Evolutionary conservation across 2,888 invertebrate genomes (phyloP), one percentile per base, ranked within the genome.

Genomic region (Luperina testacea): DNA sequence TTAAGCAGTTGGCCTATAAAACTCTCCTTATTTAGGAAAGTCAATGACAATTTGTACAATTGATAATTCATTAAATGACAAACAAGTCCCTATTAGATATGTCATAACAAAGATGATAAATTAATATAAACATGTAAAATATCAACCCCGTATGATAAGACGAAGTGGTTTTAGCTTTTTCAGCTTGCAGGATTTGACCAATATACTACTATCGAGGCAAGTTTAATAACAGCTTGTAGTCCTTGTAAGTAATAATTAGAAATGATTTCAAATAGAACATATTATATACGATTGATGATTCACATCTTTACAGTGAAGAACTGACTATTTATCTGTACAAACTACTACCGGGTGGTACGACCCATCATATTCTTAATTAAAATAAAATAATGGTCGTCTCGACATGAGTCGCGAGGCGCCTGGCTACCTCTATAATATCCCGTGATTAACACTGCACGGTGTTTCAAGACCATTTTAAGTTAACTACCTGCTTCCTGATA

Each of bases 391-490:
- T 84, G 77, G 72, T 73, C 64, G 92, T 92, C 93, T 92, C 92
- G 93, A 92, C 59, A 59, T 32, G 63, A 51, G 65, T 72, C 64
- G 70, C 75, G 82, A 87, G 93, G 93, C 94, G 93, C 93, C 94
- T 90, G 89, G 77, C 85, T 73, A 82, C 78, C 76, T 80, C 87
- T 83, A 82, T 89, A 88, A 90, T 89, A 88, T 81, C 83, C 81
- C 82, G 78, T 87, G 90, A 91, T 91, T 92, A 90, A 88, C 86
- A 88, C 90, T 88, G 90, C 91, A 88, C 83, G 87, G 45, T 70
- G 82, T 82, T 61, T 42, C 71, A 77, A 79, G 68, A 91, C 91
- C 93, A 93, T 93, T 93, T 93, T 91, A 92, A 92, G 89, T 91
- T 67, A 68, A 65, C 51, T 27, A 38, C 27, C n/a, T 13, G 59